phyloP scores from a whole-genome alignment of 2,888 invertebrate genomes.

The Bembecia ichneumoniformis region DNA sequence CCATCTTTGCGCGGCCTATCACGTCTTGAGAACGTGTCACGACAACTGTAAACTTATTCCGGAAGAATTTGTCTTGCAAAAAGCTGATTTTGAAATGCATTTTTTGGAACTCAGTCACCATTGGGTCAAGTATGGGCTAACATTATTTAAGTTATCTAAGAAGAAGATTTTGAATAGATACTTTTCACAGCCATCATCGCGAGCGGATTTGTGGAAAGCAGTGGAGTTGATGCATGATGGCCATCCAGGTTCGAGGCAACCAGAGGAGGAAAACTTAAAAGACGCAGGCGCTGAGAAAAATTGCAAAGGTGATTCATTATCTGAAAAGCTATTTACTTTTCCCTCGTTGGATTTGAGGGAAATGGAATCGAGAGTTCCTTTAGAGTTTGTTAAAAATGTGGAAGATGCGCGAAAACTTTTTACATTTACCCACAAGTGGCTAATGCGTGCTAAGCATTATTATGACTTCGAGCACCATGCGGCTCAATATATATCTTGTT shows the following conservation, averaged over 20 bases:
- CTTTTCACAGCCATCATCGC: slow-evolving; percentile 42
- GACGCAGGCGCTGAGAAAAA: slow-evolving; percentile 43
- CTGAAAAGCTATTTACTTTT: slow-evolving; percentile 40
- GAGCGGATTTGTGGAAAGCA: slow-evolving; percentile 49
- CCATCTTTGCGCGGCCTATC: slow-evolving; percentile 75
- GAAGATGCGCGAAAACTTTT: slow-evolving; percentile 69
- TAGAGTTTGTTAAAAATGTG: slow-evolving; percentile 32
- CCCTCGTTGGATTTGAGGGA: slow-evolving; percentile 47
- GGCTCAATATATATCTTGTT: slow-evolving; percentile 72
- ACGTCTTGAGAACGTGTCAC: slow-evolving; percentile 70
- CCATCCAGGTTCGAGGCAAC: slow-evolving; percentile 8
- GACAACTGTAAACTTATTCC: slow-evolving; percentile 61
- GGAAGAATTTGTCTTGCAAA: slow-evolving; percentile 50
- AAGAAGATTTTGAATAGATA: slow-evolving; percentile 52
- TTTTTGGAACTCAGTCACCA: slow-evolving; percentile 69
- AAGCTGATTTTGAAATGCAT: slow-evolving; percentile 53
- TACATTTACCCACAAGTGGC: slow-evolving; percentile 71
- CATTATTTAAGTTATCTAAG: slow-evolving; percentile 70
- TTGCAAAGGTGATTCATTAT: slow-evolving; percentile 38
- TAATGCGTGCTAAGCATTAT: slow-evolving; percentile 71
- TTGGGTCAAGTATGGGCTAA: slow-evolving; percentile 75
- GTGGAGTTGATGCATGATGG: slow-evolving; percentile 35
- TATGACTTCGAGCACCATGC: slow-evolving; percentile 73
- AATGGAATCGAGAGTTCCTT: slow-evolving; percentile 44
- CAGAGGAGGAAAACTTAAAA: slow-evolving; percentile 44